phyloP scores from a whole-genome alignment of 2,113 vertebrate species.

The Mustela lutreola region DNA sequence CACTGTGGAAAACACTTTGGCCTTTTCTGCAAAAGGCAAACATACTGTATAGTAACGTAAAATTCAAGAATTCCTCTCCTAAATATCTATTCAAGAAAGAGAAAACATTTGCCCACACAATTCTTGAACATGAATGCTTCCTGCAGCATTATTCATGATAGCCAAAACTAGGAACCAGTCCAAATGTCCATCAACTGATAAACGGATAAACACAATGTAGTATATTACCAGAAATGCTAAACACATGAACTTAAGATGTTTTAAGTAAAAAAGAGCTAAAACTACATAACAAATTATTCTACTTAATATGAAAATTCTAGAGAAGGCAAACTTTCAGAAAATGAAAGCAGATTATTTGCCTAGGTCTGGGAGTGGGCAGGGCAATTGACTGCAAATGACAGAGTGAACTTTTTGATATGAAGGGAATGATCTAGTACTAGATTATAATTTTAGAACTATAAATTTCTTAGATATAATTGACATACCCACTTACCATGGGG shows the following conservation, averaged over 20 bases:
- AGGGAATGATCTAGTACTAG: neutral
- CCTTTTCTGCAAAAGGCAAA: neutral
- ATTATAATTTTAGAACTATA: neutral
- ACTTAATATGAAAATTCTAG: neutral
- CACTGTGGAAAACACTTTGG: neutral
- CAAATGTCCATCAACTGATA: neutral
- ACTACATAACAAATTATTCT: neutral
- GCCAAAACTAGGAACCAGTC: neutral
- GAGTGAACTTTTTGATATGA: neutral
- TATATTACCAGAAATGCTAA: neutral
- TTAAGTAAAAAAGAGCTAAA: neutral
- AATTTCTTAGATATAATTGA: neutral
- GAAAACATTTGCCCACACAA: neutral
- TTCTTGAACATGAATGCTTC: neutral
- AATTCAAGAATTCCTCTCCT: neutral
- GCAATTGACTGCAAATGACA: neutral
- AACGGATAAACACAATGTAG: neutral
- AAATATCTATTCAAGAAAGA: neutral
- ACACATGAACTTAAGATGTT: neutral
- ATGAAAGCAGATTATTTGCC: neutral
- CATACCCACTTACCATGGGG: neutral
- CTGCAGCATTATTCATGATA: neutral
- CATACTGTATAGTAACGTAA: neutral
- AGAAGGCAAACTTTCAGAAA: neutral
- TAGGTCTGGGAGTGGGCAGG: neutral